A percentile compares a stretch with the other conserved stretches of the same genome.
Evolutionary conservation across 2,888 invertebrate genomes (phyloP).

Genomic region (Trissoscelio sp.): DNA sequence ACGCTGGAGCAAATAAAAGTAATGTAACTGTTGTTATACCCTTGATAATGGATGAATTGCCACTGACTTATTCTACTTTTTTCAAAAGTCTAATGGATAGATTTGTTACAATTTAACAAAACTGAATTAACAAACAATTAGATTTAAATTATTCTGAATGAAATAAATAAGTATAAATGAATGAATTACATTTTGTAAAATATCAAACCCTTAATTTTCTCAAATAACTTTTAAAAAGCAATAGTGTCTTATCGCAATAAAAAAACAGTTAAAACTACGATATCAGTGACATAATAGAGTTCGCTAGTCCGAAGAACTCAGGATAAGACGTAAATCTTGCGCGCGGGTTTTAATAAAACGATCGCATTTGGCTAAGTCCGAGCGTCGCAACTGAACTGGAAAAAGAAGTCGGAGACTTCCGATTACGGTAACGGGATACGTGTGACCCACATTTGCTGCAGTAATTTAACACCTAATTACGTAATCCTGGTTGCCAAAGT

Average conservation of each 20-base stretch:
- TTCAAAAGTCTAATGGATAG: no score
- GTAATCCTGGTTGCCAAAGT: slow-evolving; percentile 62
- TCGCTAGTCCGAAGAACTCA: neutral
- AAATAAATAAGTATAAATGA: no score
- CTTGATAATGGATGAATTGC: no score
- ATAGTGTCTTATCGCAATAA: no score
- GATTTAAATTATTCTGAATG: no score
- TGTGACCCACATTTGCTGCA: slow-evolving; percentile 40
- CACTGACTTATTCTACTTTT: neutral
- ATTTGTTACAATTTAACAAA: no score
- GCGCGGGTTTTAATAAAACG: slow-evolving; percentile 22
- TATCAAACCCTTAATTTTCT: no score
- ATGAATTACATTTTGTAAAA: no score
- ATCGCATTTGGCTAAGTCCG: slow-evolving; percentile 31
- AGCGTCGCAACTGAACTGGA: slow-evolving; percentile 30
- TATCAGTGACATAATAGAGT: neutral
- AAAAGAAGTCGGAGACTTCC: slow-evolving; percentile 51
- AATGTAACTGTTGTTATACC: no score
- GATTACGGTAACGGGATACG: slow-evolving; percentile 44
- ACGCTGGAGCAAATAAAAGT: no score
- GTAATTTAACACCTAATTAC: slow-evolving; percentile 67
- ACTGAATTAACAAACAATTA: no score
- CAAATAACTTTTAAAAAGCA: no score
- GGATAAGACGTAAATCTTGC: slow-evolving; percentile 46
- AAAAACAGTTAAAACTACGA: neutral